phyloP scores from a whole-genome alignment of 2,113 vertebrate species.

The Hepsetus odoe region DNA sequence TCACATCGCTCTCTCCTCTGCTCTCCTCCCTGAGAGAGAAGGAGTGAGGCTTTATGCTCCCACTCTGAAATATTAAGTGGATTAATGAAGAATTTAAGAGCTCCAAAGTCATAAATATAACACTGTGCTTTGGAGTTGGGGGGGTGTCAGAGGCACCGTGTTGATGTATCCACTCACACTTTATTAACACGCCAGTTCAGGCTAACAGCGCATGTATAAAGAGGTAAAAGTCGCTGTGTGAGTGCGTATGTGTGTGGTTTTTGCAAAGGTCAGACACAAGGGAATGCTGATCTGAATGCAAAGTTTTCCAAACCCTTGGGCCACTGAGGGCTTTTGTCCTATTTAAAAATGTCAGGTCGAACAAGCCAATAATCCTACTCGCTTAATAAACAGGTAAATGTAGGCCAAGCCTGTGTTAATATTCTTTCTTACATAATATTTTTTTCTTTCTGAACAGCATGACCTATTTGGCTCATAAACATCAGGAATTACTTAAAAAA shows the following conservation, averaged over 20 bases:
- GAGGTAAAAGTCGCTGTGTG: constrained; percentile 58
- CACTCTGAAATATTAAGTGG: constrained; percentile 70
- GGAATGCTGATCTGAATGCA: constrained; percentile 57
- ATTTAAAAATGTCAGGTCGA: constrained; percentile 50
- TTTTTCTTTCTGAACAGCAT: no score
- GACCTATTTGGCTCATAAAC: no score
- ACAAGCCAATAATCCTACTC: constrained; percentile 59
- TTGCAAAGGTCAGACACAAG: constrained; percentile 62
- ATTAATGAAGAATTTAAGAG: constrained; percentile 73
- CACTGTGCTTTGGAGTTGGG: constrained; percentile 61
- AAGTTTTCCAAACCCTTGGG: background rate
- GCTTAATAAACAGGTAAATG: constrained; percentile 28
- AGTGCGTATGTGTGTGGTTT: constrained; percentile 65
- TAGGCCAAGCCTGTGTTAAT: background rate
- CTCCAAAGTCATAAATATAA: constrained; percentile 74
- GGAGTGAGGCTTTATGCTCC: constrained; percentile 64
- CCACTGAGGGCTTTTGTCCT: background rate
- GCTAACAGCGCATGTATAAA: constrained; percentile 64
- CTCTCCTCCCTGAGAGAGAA: constrained; percentile 52
- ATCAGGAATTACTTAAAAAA: no score
- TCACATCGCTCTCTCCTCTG: constrained; percentile 55
- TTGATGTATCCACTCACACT: constrained; percentile 65
- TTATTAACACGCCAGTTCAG: constrained; percentile 65
- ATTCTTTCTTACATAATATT: background rate
- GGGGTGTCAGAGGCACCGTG: constrained; percentile 41